Evolutionary conservation across 1,140 invertebrate genomes (phyloP), one percentile per base, ranked within the genome.

Genomic region (Gonioctena quinquepunctata): DNA sequence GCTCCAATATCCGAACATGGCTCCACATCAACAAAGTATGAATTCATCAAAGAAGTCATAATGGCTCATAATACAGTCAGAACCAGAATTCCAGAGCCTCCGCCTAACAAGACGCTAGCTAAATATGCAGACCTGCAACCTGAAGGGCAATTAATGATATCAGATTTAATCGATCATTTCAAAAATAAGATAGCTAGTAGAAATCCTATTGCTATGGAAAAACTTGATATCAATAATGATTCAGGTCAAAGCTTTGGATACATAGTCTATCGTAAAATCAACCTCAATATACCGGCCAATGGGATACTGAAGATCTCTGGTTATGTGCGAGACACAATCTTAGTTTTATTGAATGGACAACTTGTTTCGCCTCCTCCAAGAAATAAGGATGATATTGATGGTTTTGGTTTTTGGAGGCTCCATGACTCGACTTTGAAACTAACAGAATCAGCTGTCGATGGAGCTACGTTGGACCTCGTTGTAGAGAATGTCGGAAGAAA

Each of bases 231-330:
- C 13, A 87, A 88, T 72, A 81, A 68, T 28, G 54, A 60, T 6
- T 84, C 81, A 72, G 88, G 88, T 0, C 89, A 90, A 80, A 85
- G 84, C 64, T 89, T 87, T 77, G 89, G 89, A 0, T 89, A 87
- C 70, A 84, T 88, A 64, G 62, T 88, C 7, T 89, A 90, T 74
- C 49, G 75, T 56, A 85, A 83, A 69, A 69, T 75, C 19, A 72
- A 76, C 61, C 23, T 80, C 19, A 49, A 76, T 52, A 72, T 84
- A 21, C 57, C 74, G 25, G 54, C 70, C 18, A 69, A 74, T 27
- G 76, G 79, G n/a, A 60, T 73, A 22, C 71, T 88, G 6, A 77
- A 75, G 42, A 84, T 89, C 65, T 71, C 76, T 26, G 84, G 86
- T 1, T 79, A 81, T 27, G 85, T 89, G 8, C 78, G 81, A 60